Evolutionary conservation across 2,113 vertebrate species (phyloP).

Genomic region (Albula goreensis): DNA sequence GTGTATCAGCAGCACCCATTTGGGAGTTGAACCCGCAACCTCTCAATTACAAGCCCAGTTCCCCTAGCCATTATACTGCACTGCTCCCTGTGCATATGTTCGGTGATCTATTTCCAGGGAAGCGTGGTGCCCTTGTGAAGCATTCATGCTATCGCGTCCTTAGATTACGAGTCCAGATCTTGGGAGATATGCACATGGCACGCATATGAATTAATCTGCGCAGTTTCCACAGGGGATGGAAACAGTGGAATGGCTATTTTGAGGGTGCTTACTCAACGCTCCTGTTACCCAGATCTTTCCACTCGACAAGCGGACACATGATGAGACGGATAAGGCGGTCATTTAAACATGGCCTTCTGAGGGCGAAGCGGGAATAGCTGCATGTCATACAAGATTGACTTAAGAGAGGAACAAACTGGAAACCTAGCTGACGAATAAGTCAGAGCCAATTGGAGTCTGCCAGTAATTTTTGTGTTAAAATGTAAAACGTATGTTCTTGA

Average conservation of each 20-base stretch:
- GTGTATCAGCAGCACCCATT: no score
- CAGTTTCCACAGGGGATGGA: background rate
- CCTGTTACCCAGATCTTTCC: background rate
- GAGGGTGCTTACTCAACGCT: background rate
- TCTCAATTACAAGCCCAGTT: no score
- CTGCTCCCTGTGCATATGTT: no score
- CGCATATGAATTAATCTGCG: constrained; percentile 3
- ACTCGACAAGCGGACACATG: background rate
- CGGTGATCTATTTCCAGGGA: background rate
- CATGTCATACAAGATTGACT: background rate
- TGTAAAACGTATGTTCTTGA: background rate
- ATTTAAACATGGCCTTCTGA: background rate
- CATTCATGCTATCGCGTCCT: background rate
- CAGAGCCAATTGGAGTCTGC: background rate
- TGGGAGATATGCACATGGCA: background rate
- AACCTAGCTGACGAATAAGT: background rate
- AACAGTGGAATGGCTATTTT: background rate
- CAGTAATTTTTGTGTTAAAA: background rate
- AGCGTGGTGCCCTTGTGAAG: background rate
- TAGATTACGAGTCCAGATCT: constrained; percentile 3
- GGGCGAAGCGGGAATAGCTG: background rate
- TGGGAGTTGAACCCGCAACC: no score
- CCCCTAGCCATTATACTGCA: no score
- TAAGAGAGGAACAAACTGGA: background rate
- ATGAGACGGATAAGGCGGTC: background rate